Evolutionary conservation across 2,888 invertebrate species (phyloP).

Genomic region (Auanema sp.): DNA sequence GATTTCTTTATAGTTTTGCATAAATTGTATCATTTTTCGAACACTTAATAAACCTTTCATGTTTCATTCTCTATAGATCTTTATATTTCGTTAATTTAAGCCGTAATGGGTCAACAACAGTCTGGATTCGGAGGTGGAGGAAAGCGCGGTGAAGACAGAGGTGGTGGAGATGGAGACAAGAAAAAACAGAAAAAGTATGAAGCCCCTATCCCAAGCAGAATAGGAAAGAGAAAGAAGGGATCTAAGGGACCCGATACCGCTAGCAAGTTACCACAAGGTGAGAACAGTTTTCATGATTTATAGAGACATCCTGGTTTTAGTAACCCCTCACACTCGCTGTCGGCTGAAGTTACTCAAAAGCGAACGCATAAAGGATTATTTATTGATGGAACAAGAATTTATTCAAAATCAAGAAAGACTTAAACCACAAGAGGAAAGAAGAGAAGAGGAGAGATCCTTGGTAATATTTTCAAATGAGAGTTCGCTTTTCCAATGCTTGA

Average conservation of each 20-base stretch:
- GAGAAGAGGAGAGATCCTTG: slow-evolving; percentile 73
- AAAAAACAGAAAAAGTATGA: slow-evolving; percentile 99
- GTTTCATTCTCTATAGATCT: too few relatives aligned
- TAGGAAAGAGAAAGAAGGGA: slow-evolving; percentile 80
- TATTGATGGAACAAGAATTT: slow-evolving; percentile 98
- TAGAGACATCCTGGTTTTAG: slow-evolving; percentile 67
- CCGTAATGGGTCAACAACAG: slow-evolving; percentile 51
- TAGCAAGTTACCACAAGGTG: slow-evolving; percentile 86
- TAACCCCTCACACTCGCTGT: slow-evolving; percentile 96
- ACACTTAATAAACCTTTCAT: too few relatives aligned
- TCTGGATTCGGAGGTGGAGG: slow-evolving; percentile 45
- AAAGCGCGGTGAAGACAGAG: slow-evolving; percentile 45
- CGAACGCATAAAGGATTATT: slow-evolving; percentile 96
- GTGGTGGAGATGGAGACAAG: slow-evolving; percentile 58
- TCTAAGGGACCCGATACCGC: slow-evolving; percentile 95
- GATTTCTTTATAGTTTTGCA: too few relatives aligned
- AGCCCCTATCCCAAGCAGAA: slow-evolving; percentile 95
- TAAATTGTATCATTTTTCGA: too few relatives aligned
- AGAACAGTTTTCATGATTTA: too few relatives aligned
- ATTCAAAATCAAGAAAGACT: slow-evolving; percentile 95
- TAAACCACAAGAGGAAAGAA: slow-evolving; percentile 98
- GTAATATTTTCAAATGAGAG: slow-evolving; percentile 16
- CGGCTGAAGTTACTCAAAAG: slow-evolving; percentile 89
- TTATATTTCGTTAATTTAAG: too few relatives aligned
- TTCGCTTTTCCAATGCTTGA: background rate